These are phyloP conservation scores for Ranitomeya variabilis DNA, from an alignment of 2,113 vertebrate genomes.

Conservation along the genomic window DNA sequence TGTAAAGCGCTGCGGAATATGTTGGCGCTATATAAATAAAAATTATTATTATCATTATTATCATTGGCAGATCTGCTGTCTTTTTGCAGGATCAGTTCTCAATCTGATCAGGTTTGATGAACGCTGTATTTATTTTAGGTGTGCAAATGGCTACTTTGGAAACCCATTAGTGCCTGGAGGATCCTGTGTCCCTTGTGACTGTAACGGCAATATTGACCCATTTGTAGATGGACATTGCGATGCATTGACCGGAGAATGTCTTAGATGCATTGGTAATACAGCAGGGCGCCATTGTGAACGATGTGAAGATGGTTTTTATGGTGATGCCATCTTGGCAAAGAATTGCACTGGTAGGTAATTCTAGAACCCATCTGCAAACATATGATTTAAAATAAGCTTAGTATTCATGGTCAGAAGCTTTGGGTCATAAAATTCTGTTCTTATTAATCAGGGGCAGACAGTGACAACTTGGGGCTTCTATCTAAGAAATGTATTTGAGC, in stretches of 20 bases:
- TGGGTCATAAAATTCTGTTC: too few species aligned
- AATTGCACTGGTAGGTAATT: constrained; percentile 81
- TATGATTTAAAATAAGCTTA: neutral
- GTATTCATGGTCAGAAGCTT: too few species aligned
- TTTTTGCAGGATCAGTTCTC: too few species aligned
- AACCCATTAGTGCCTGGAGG: constrained; percentile 80
- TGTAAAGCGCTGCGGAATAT: too few species aligned
- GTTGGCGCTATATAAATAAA: too few species aligned
- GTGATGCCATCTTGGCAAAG: constrained; percentile 81
- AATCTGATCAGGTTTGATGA: neutral
- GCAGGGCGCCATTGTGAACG: constrained; percentile 81
- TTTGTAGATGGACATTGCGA: constrained; percentile 80
- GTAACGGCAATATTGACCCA: constrained; percentile 81
- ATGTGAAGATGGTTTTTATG: constrained; percentile 83
- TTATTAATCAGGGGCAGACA: too few species aligned
- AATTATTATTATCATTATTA: neutral
- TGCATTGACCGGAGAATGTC: constrained; percentile 79
- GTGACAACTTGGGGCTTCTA: too few species aligned
- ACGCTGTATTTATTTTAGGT: constrained; percentile 71
- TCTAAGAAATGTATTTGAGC: too few species aligned
- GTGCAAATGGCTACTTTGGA: constrained; percentile 87
- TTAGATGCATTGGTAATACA: constrained; percentile 84
- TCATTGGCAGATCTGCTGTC: neutral
- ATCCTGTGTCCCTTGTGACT: constrained; percentile 80
- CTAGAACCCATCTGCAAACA: neutral